Percentiles rank a stretch among this genome's conserved stretches.
Evolutionary conservation across 2,113 vertebrate species (phyloP).

Genomic region (Ictidomys tridecemlineatus): DNA sequence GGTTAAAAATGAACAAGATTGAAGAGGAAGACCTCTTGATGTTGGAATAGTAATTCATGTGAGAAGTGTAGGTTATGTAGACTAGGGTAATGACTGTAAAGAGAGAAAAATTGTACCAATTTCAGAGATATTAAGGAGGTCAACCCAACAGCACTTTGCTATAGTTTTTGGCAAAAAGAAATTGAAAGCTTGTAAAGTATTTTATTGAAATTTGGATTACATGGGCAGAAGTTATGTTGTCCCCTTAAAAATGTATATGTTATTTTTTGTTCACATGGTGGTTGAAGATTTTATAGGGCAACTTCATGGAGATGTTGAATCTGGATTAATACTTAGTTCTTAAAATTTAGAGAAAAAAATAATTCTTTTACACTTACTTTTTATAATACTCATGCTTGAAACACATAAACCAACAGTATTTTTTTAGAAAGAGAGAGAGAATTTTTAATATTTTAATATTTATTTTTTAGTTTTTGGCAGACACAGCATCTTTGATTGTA

Average conservation of each 20-base stretch:
- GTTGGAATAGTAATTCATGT: background rate
- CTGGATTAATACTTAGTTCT: background rate
- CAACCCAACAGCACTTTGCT: background rate
- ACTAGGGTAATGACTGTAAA: background rate
- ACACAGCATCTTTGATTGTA: too few species aligned
- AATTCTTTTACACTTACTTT: background rate
- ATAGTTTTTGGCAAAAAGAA: background rate
- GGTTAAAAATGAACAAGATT: background rate
- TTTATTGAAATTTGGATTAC: conserved; percentile 26
- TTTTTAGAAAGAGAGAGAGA: background rate
- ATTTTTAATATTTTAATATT: too few species aligned
- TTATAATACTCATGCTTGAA: conserved; percentile 21
- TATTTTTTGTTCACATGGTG: background rate
- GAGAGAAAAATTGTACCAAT: background rate
- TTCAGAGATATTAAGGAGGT: conserved; percentile 13
- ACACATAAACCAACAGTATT: background rate
- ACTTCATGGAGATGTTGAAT: background rate
- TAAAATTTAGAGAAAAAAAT: background rate
- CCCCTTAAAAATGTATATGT: background rate
- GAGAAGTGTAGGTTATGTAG: background rate
- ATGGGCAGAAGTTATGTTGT: background rate
- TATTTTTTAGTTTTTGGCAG: too few species aligned
- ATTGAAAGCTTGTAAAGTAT: background rate
- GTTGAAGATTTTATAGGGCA: background rate
- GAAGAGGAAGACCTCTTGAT: background rate